A percentile compares a stretch with the other conserved stretches of the same genome.
These are phyloP conservation scores for Conops quadrifasciatus DNA, from an alignment of 2,888 invertebrate genomes.

Conservation along the genomic window DNA sequence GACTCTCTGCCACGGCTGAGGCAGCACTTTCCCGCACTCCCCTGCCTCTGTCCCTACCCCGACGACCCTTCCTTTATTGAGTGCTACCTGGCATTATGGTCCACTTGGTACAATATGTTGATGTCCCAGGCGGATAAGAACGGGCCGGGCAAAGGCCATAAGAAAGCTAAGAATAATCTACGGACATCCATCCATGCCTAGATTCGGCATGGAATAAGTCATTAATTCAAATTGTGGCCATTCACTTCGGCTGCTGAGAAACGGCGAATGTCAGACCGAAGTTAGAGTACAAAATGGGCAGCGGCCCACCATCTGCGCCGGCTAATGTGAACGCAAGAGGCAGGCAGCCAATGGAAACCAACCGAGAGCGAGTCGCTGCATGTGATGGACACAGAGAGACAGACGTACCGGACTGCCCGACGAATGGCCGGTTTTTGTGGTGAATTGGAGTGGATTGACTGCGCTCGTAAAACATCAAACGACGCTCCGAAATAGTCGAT, in stretches of 20 bases:
- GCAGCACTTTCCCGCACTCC: background rate
- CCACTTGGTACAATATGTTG: constrained; percentile 4
- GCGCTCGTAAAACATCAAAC: constrained; percentile 60
- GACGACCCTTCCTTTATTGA: background rate
- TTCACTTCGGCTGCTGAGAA: constrained; percentile 46
- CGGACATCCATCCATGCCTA: constrained; percentile 48
- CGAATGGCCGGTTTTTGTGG: background rate
- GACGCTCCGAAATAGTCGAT: constrained; percentile 61
- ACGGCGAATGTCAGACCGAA: constrained; percentile 4
- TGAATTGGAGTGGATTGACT: constrained; percentile 43
- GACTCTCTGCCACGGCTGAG: background rate
- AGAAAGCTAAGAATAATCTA: constrained; percentile 23
- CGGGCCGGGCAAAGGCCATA: constrained; percentile 14
- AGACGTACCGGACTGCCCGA: constrained; percentile 1
- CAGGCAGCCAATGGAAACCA: constrained; percentile 40
- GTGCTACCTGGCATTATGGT: background rate
- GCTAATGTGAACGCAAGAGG: constrained; percentile 17
- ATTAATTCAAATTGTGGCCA: constrained; percentile 61
- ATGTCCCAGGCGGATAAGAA: constrained; percentile 21
- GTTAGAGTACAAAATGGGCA: constrained; percentile 38
- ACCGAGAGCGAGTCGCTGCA: background rate
- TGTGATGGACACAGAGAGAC: background rate
- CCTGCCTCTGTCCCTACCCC: background rate
- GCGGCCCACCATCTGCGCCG: constrained; percentile 36
- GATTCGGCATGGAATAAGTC: constrained; percentile 59